phyloP scores from a whole-genome alignment of 92 coral and sea anemone species.

The Umimayanthus kanabou region DNA sequence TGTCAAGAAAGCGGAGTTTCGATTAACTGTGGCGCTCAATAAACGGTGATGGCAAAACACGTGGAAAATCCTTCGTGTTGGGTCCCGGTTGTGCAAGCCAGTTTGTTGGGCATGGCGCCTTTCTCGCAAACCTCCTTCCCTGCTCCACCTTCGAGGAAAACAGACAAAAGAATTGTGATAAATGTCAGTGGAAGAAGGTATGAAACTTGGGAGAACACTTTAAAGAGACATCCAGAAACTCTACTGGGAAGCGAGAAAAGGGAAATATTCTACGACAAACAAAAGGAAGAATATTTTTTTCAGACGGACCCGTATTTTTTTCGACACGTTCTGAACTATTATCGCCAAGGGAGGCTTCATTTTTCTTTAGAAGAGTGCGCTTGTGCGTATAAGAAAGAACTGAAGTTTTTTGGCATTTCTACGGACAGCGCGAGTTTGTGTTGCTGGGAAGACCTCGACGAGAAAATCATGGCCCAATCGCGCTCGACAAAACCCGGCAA shows the following conservation, averaged over 20 bases:
- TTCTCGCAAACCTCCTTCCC: constrained; percentile 58
- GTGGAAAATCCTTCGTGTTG: constrained; percentile 45
- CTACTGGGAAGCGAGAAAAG: constrained; percentile 75
- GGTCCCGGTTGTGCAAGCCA: constrained; percentile 76
- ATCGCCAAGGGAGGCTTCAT: constrained; percentile 89
- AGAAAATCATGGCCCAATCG: constrained; percentile 23
- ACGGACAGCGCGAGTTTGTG: constrained; percentile 78
- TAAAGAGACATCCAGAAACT: constrained; percentile 82
- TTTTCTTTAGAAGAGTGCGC: constrained; percentile 90
- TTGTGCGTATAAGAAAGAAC: constrained; percentile 80
- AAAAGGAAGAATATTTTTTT: constrained; percentile 76
- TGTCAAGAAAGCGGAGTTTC: not conserved
- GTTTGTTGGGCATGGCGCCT: constrained; percentile 83
- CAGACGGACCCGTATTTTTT: constrained; percentile 89
- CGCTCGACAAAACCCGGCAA: constrained; percentile 13
- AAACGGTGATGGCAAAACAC: constrained; percentile 1
- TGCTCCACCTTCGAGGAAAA: constrained; percentile 57
- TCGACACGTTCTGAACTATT: constrained; percentile 88
- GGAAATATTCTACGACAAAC: constrained; percentile 68
- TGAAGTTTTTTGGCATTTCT: constrained; percentile 80
- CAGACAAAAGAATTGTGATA: constrained; percentile 78
- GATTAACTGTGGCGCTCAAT: not conserved
- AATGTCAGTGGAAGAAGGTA: constrained; percentile 91
- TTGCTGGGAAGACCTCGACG: constrained; percentile 86
- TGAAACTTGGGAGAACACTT: constrained; percentile 93